Evolutionary conservation across 2,888 invertebrate species (phyloP).

Genomic region (Dryococelus australis): DNA sequence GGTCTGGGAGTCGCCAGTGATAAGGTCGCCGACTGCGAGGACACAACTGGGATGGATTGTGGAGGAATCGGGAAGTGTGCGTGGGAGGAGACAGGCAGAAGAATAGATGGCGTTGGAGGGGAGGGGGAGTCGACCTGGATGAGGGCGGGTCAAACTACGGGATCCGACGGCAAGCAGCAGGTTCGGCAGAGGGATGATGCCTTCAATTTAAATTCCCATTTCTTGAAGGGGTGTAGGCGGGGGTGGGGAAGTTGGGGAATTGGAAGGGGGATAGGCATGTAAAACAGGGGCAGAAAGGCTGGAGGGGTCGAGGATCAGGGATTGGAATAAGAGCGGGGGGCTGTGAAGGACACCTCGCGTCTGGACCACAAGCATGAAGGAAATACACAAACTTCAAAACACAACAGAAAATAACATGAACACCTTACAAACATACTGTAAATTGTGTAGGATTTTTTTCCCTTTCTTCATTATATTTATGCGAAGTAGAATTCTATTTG

Average conservation of each 20-base stretch:
- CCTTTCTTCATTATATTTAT: too few species aligned
- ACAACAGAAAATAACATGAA: too few species aligned
- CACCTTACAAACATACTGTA: too few species aligned
- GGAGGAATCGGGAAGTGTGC: not conserved
- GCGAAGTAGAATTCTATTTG: too few species aligned
- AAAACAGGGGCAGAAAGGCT: not conserved
- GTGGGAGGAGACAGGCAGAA: too few species aligned
- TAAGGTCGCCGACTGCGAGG: not conserved
- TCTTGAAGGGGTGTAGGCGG: not conserved
- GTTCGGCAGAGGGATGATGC: not conserved
- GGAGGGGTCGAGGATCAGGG: not conserved
- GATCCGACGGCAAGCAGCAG: too few species aligned
- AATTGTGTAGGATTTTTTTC: too few species aligned
- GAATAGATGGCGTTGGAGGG: not conserved
- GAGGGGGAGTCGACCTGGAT: not conserved
- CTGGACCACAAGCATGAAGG: not conserved
- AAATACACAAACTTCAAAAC: too few species aligned
- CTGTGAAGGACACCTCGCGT: not conserved
- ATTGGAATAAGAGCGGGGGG: not conserved
- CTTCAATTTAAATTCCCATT: slow-evolving; percentile 16
- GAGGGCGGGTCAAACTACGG: too few species aligned
- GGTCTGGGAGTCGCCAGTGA: not conserved
- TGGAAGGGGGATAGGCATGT: not conserved
- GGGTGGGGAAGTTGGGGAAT: not conserved
- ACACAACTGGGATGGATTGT: not conserved